These are phyloP conservation scores for Hirundichthys speculiger DNA, from an alignment of 2,113 vertebrate genomes.

Conservation along the genomic window DNA sequence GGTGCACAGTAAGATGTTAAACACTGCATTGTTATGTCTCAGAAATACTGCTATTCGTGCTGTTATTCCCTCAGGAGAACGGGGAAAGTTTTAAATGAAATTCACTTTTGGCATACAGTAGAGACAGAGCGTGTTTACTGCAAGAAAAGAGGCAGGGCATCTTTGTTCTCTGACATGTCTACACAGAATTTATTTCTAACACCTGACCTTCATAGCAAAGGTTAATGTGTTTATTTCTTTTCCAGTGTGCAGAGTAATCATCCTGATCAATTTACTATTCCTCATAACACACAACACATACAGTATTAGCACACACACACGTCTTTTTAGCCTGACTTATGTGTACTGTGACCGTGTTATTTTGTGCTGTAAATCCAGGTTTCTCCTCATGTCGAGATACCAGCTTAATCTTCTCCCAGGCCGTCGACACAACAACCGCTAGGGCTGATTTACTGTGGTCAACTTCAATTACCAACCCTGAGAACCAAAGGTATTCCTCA, in stretches of 20 bases:
- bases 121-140: conserved; percentile 1
- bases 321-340: conserved; percentile 62
- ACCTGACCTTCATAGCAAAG: conserved; percentile 41
- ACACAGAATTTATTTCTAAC: background rate
- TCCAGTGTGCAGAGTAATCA: conserved; percentile 1
- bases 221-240: conserved; percentile 31
- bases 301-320: conserved; percentile 12
- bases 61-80: conserved; percentile 39
- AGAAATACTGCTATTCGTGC: conserved; percentile 31
- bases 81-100: conserved; percentile 36
- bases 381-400: conserved; percentile 58
- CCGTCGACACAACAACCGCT: conserved; percentile 63
- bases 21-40: conserved; percentile 46
- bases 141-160: background rate
- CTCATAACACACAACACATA: conserved; percentile 16
- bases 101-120: background rate
- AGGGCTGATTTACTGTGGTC: conserved; percentile 78
- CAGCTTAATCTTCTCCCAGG: conserved; percentile 71
- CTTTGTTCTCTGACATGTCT: conserved; percentile 7
- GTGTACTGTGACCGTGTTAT: conserved; percentile 55
- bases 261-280: conserved; percentile 16
- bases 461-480: conserved; percentile 74
- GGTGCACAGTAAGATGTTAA: conserved; percentile 51
- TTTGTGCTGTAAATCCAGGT: conserved; percentile 71
- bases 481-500: conserved; percentile 71